A percentile compares a stretch with the other conserved stretches of the same genome.
These are phyloP conservation scores for Melanotus villosus DNA, from an alignment of 2,888 invertebrate genomes.

Conservation along the genomic window DNA sequence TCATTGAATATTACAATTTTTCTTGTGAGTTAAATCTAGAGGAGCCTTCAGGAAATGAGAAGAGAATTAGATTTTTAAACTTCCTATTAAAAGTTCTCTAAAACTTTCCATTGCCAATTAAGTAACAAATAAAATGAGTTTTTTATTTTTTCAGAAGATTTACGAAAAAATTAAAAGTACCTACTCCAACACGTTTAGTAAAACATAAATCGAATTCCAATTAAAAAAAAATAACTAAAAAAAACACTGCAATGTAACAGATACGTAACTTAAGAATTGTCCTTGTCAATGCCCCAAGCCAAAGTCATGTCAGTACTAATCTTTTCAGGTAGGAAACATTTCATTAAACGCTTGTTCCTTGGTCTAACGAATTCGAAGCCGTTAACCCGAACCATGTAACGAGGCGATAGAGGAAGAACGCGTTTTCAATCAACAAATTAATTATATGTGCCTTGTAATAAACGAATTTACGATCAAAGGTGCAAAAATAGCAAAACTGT, in stretches of 20 bases:
- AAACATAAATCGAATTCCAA: no score
- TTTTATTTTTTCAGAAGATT: no score
- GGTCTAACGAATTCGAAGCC: background rate
- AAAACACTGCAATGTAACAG: no score
- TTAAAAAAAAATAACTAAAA: no score
- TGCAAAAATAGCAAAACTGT: background rate
- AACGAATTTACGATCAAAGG: background rate
- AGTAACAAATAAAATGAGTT: no score
- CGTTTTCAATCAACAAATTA: conserved; percentile 19
- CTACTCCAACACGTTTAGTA: no score
- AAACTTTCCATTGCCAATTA: no score
- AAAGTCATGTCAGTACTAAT: conserved; percentile 10
- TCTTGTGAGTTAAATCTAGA: background rate
- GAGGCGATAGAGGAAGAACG: background rate
- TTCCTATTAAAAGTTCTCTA: no score
- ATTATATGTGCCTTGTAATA: conserved; percentile 1
- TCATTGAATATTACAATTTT: background rate
- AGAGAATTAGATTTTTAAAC: no score
- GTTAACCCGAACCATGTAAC: conserved; percentile 4
- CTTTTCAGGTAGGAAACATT: conserved; percentile 20
- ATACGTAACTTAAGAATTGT: background rate
- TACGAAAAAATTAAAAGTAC: no score
- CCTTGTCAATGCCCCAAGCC: conserved; percentile 8
- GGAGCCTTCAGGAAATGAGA: no score
- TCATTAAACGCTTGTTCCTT: conserved; percentile 1